Evolutionary conservation across 1,140 invertebrate species (phyloP).

Genomic region (Andrena cerasifolii): DNA sequence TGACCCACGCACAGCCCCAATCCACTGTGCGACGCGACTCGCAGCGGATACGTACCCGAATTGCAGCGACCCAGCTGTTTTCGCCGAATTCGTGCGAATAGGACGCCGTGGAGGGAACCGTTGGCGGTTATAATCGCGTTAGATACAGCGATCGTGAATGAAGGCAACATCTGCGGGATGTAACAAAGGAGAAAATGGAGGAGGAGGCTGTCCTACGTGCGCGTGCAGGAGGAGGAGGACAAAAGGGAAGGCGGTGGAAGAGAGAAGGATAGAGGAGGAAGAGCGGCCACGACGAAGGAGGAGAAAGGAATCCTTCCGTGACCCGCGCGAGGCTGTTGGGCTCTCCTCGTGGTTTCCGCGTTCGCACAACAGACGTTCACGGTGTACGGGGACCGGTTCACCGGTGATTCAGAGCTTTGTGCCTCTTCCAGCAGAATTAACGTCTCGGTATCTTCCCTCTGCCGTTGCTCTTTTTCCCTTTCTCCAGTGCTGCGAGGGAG

Average conservation of each 20-base stretch:
- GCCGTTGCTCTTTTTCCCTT: constrained; percentile 53
- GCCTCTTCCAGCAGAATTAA: constrained; percentile 46
- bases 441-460: constrained; percentile 50
- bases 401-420: constrained; percentile 70
- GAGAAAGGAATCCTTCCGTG: constrained; percentile 69
- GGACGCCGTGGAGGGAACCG: too few relatives aligned
- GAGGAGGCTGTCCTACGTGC: background rate
- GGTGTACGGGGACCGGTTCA: constrained; percentile 69
- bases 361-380: constrained; percentile 65
- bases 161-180: background rate
- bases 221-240: background rate
- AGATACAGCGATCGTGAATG: background rate
- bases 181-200: background rate
- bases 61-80: too few relatives aligned
- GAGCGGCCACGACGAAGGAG: constrained; percentile 36
- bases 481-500: background rate
- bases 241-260: background rate
- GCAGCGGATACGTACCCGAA: too few relatives aligned
- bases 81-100: too few relatives aligned
- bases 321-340: constrained; percentile 52
- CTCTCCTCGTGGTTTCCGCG: constrained; percentile 70
- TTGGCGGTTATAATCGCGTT: too few relatives aligned
- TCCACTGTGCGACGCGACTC: too few relatives aligned
- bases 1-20: too few relatives aligned
- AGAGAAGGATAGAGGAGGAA: constrained; percentile 34